Evolutionary conservation across 1,140 invertebrate species (phyloP), one percentile per base, ranked within the genome.

Genomic region (Listronotus bonariensis): DNA sequence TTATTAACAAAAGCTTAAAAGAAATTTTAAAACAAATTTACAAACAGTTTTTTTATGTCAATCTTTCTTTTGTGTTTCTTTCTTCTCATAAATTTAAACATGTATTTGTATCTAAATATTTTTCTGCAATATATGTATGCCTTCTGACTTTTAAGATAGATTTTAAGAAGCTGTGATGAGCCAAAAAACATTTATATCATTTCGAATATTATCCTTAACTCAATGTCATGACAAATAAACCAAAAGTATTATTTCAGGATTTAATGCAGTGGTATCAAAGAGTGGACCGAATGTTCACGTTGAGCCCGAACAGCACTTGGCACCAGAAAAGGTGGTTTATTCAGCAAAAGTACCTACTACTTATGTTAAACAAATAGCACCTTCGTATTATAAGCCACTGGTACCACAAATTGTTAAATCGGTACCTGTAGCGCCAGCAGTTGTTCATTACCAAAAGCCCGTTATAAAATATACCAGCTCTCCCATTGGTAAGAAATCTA

Each of bases 261-360:
- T 65, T 43, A 65, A 65, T 38, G 63, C 63, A 6, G 63, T 65
- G n/a, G 63, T 65, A 26, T 65, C 63, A 8, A 65, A 65, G 26
- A 65, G 54, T 18, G 63, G 54, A 17, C 63, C 63, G 41, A 55
- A 45, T 51, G 63, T 65, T 7, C 63, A 65, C 36, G 48, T 45
- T 6, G 63, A 65, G 38, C 63, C 63, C n/a, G 17, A 65, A 38
- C 63, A 65, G 20, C 54, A 51, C 31, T 38, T 65, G 20, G 17
- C 38, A 11, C 61, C 55, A 10, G 49, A 62, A 34, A 20, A n/a
- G 12, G 26, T 34, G 0, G 36, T 53, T 14, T 15, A 38, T 42
- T 6, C 34, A 41, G 7, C 15, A 20, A 2, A 11, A 18, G 9
- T 20, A 0, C 18, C 55, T 14, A 51, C 60, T 9, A 43, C 51